Base-by-base conservation (phyloP, 1,140 invertebrate species). In the Anastrepha ludens region DNA sequence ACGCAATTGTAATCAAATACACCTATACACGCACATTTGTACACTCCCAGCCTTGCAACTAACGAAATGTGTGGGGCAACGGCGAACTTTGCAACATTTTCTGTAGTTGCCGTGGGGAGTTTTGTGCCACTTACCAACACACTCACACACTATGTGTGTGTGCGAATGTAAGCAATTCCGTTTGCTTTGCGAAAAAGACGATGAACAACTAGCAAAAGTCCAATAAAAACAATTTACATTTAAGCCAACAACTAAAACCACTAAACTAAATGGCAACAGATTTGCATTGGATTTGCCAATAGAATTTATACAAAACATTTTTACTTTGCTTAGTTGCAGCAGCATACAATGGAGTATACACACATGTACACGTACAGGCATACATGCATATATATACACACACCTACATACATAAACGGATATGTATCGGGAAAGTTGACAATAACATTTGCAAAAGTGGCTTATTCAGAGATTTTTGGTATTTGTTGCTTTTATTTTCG, bases 191-290 rank as follows among this genome's bases (percentile, higher is more conserved):
- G 15, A 74, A 74, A 74, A 41, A 74, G 9, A 17, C 11, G 15
- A 13, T 29, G 70, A n/a, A 74, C 41, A 47, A 74, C 70, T 74
- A 74, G 44, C 70, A 74, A 74, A 67, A 74, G 70, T 74, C 44
- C 70, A 74, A 74, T 74, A 74, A 74, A 67, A 74, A 74, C 70
- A 74, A 74, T 74, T 74, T 74, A 74, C 70, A 74, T 74, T 50
- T 74, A 74, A 74, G 70, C 70, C 44, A 74, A 74, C 44, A 74
- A 74, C 70, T 74, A 74, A 74, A 74, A 74, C 70, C 70, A 74
- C 70, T 74, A 74, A 74, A 74, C 44, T 47, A 74, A 74, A 74
- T 74, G 70, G 70, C 70, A 74, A 74, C 65, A 74, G 44, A 74
- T 74, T 74, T 74, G 44, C 70, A 74, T 74, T 74, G 70, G 41